Evolutionary conservation across 53 echinoderm and acorn worm species (phyloP), one percentile per base, ranked within the genome.

Genomic region (Luidia sarsii): DNA sequence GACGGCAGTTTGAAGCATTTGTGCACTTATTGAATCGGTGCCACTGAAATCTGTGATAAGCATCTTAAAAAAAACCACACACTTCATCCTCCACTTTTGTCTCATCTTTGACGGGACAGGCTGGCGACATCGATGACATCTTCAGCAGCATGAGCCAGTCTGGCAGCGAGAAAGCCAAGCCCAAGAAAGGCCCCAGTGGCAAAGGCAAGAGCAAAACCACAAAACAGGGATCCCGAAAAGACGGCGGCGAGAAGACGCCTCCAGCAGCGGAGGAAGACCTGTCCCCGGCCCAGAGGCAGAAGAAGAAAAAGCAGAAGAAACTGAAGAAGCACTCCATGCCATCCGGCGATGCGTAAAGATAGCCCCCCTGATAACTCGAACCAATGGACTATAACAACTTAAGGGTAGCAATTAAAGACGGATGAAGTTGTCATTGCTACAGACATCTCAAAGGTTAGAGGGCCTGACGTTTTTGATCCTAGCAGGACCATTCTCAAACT

Each of bases 121-220:
- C 39, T 45, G 48, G 48, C 25, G 77, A 77, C 45, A 77, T 77
- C 11, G 61, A 77, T 32, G 61, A 46, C 19, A 77, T 77, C 48
- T 77, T 59, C 45, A 33, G 46, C 15, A 77, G 61, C 41, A 39
- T 75, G 15, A 28, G 41, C 1, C 13, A 57, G 6, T 41, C 75
- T 39, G 39, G n/a, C 6, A 1, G 20, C 22, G 32, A 32, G 15
- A 38, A n/a, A 7, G 36, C 15, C 20, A 6, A 6, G 32, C 63
- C 31, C 20, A 63, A 33, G 19, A 33, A 32, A 63, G 29, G 30
- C 32, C 8, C 30, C 59, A 57, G 31, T 29, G 27, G 19, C 31
- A 23, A 31, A 4, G 59, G 32, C 30, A 27, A 13, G 3, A 29
- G n/a, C n/a, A n/a, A n/a, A n/a, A 41, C 6, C 15, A 36, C 43